These are phyloP conservation scores for Hirtodrosophila confusa DNA, from an alignment of 2,888 invertebrate species.

Conservation along the genomic window DNA sequence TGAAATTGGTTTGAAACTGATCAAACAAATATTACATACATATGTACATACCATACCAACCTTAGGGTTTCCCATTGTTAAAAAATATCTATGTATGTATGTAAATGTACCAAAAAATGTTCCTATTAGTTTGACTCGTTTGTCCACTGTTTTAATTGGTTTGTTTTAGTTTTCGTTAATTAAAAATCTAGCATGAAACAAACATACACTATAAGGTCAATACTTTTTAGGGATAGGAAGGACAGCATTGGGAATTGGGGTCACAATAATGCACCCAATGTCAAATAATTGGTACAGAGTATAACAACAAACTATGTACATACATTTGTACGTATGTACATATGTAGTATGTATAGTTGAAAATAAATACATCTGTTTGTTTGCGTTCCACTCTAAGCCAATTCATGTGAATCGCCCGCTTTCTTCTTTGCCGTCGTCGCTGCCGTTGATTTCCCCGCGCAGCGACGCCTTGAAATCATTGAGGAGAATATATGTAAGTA, in stretches of 20 bases:
- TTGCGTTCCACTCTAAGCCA: conserved; percentile 46
- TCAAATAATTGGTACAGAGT: conserved; percentile 4
- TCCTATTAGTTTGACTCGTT: too few species aligned
- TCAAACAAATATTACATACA: too few species aligned
- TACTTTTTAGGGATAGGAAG: too few species aligned
- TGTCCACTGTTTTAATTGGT: too few species aligned
- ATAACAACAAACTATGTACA: conserved; percentile 20
- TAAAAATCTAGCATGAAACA: too few species aligned
- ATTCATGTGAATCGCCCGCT: conserved; percentile 67
- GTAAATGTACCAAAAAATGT: too few species aligned
- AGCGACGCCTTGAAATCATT: conserved; percentile 14
- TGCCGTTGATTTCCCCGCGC: conserved; percentile 1
- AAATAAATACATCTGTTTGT: conserved; percentile 43
- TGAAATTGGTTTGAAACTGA: too few species aligned
- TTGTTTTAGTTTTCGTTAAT: too few species aligned
- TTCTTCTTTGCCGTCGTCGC: conserved; percentile 48
- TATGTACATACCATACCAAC: too few species aligned
- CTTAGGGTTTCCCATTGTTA: too few species aligned
- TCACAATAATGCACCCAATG: conserved; percentile 2
- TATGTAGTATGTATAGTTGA: conserved; percentile 2
- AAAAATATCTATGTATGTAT: too few species aligned
- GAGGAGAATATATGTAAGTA: conserved; percentile 50
- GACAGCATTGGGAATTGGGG: too few species aligned
- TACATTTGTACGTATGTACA: background rate
- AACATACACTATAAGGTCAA: background rate